Conservation (phyloP, 2,113 vertebrate species). For the Rutilus rutilus region DNA sequence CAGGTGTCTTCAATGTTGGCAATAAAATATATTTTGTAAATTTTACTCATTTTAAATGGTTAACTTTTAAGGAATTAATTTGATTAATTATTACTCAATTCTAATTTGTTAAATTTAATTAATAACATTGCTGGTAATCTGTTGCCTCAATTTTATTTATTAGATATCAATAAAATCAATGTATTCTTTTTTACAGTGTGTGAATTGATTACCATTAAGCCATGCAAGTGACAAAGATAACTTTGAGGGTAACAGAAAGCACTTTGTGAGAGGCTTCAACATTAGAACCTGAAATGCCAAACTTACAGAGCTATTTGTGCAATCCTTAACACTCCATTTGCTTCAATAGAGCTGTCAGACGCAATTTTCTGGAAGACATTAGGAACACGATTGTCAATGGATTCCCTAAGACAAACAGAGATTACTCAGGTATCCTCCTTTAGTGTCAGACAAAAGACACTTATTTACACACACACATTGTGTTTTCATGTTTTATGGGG, state of each 20-base stretch:
- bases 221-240: slow-evolving; percentile 39
- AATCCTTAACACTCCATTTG: slow-evolving; percentile 50
- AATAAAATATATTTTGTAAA: too few relatives aligned
- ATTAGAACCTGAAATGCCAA: slow-evolving; percentile 44
- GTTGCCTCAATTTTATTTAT: too few relatives aligned
- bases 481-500: too few relatives aligned
- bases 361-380: slow-evolving; percentile 38
- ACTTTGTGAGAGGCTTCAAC: slow-evolving; percentile 46
- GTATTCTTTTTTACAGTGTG: too few relatives aligned
- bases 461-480: not conserved
- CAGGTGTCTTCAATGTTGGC: too few relatives aligned
- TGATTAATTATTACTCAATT: too few relatives aligned
- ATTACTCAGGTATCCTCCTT: slow-evolving; percentile 8
- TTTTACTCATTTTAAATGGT: too few relatives aligned
- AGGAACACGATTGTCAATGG: slow-evolving; percentile 13
- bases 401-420: not conserved
- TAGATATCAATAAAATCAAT: too few relatives aligned
- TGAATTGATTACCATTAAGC: slow-evolving; percentile 10
- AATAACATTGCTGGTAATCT: too few relatives aligned
- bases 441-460: not conserved
- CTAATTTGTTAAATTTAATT: too few relatives aligned
- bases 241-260: slow-evolving; percentile 41
- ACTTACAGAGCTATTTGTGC: slow-evolving; percentile 40
- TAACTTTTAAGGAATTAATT: too few relatives aligned
- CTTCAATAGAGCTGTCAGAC: slow-evolving; percentile 33